Evolutionary conservation across 2,797 vertebrate genomes (phyloP).

Genomic region (Peromyscus melanophrys): DNA sequence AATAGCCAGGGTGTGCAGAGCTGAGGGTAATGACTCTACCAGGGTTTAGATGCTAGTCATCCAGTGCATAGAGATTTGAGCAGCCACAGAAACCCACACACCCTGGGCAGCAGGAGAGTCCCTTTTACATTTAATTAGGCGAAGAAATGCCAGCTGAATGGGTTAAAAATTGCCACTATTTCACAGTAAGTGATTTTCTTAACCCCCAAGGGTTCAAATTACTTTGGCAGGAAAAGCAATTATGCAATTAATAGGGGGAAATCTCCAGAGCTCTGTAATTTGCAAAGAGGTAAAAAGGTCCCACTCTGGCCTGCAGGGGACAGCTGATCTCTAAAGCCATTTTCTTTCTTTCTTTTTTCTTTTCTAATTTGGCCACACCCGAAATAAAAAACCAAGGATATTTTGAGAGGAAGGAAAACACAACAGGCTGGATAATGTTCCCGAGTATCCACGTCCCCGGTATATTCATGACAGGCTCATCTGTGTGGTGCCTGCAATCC

Average conservation of each 20-base stretch:
- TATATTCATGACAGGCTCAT: slow-evolving; percentile 93
- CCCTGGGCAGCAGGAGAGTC: slow-evolving; percentile 16
- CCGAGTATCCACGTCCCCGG: slow-evolving; percentile 80
- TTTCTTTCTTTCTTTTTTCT: not conserved
- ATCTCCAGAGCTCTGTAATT: slow-evolving; percentile 85
- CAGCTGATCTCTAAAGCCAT: slow-evolving; percentile 79
- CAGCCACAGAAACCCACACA: slow-evolving; percentile 4
- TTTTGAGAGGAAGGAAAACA: slow-evolving; percentile 88
- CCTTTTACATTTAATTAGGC: slow-evolving; percentile 86
- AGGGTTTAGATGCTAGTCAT: slow-evolving; percentile 27
- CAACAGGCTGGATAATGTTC: slow-evolving; percentile 90
- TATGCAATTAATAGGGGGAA: slow-evolving; percentile 89
- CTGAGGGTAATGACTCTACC: slow-evolving; percentile 29
- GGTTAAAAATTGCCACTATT: slow-evolving; percentile 89
- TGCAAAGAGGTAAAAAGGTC: slow-evolving; percentile 86
- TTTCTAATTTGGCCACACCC: slow-evolving; percentile 84
- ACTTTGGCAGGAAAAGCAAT: slow-evolving; percentile 88
- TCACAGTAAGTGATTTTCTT: slow-evolving; percentile 88
- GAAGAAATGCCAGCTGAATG: slow-evolving; percentile 84
- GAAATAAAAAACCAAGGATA: slow-evolving; percentile 87
- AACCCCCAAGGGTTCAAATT: slow-evolving; percentile 89
- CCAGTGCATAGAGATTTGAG: not conserved
- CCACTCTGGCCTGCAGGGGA: slow-evolving; percentile 82
- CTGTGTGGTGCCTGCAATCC: slow-evolving; percentile 90
- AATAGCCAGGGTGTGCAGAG: slow-evolving; percentile 24